Evolutionary conservation across 2,888 invertebrate species (phyloP), one percentile per base, ranked within the genome.

Genomic region (Oeneis ivallda): DNA sequence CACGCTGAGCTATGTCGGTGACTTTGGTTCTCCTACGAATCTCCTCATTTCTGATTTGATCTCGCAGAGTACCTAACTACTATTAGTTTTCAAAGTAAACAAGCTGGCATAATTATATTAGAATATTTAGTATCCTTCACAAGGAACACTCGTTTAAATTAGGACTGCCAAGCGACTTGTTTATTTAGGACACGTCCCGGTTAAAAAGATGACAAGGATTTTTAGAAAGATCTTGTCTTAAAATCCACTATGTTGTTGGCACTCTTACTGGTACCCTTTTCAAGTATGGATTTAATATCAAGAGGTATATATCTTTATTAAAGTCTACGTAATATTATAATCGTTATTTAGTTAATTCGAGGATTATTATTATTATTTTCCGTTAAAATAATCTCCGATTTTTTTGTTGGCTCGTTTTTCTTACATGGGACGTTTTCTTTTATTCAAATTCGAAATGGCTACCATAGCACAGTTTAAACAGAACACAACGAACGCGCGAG

Each of bases 121-220:
- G 47, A 47, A 47, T 56, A 52, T 57, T 58, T 57, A 64, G 57
- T 56, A 64, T 57, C 58, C 56, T 41, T 15, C 19, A 54, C 54
- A 54, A 53, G 53, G 77, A 79, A 60, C 82, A 86, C 84, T 84
- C 81, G 81, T 84, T 79, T 80, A 82, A 83, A 84, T 81, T 49
- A 47, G 17, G 39, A 13, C 13, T 49, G 4, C 59, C 59, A 60
- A n/a, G 6, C 34, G 7, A n/a, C n/a, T 8, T 37, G 19, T 34
- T 49, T 49, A 37, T 60, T 37, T 13, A 49, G 59, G 59, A 60
- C 19, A 59, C 19, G 37, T 49, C 37, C 59, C 49, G 19, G 17
- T 37, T 60, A 9, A 1, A 17, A 19, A n/a, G 15, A 58, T 15
- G 56, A 11, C 19, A 13, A 11, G 13, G 17, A 13, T 56, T 39